Evolutionary conservation across 2,113 vertebrate genomes (phyloP).

Genomic region (Xenopus laevis): DNA sequence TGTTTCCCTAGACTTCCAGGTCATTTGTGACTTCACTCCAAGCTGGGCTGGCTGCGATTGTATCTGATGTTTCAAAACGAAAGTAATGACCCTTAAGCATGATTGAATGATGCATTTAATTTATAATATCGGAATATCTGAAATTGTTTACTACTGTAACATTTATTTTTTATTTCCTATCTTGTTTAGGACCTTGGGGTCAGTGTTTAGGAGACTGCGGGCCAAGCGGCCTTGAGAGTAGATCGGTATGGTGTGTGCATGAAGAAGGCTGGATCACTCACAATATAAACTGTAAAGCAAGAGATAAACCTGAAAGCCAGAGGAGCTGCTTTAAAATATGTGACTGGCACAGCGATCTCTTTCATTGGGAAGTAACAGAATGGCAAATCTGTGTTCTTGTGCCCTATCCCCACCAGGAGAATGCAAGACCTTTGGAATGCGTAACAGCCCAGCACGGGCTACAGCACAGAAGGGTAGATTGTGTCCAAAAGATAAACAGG

Average conservation of each 20-base stretch:
- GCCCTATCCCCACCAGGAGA: conserved; percentile 58
- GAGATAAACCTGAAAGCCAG: conserved; percentile 75
- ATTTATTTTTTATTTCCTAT: background rate
- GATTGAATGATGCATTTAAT: no score
- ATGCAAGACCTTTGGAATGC: conserved; percentile 60
- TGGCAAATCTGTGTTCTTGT: conserved; percentile 79
- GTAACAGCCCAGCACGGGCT: conserved; percentile 90
- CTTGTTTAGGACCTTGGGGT: conserved; percentile 84
- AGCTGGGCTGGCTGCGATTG: no score
- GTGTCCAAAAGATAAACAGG: conserved; percentile 78
- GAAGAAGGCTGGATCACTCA: conserved; percentile 86
- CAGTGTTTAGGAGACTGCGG: conserved; percentile 88
- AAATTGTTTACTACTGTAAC: background rate
- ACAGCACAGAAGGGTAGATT: conserved; percentile 76
- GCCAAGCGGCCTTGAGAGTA: conserved; percentile 74
- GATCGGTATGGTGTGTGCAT: conserved; percentile 88
- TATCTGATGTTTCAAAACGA: no score
- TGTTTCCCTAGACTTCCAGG: no score
- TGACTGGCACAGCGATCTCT: conserved; percentile 89
- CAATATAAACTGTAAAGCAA: conserved; percentile 77
- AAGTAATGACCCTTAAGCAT: no score
- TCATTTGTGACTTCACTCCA: no score
- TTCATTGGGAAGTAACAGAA: conserved; percentile 83
- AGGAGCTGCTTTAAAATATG: conserved; percentile 89
- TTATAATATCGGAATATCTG: background rate